phyloP scores from a whole-genome alignment of 2,797 vertebrate genomes.

The Pantherophis alleghaniensis region DNA sequence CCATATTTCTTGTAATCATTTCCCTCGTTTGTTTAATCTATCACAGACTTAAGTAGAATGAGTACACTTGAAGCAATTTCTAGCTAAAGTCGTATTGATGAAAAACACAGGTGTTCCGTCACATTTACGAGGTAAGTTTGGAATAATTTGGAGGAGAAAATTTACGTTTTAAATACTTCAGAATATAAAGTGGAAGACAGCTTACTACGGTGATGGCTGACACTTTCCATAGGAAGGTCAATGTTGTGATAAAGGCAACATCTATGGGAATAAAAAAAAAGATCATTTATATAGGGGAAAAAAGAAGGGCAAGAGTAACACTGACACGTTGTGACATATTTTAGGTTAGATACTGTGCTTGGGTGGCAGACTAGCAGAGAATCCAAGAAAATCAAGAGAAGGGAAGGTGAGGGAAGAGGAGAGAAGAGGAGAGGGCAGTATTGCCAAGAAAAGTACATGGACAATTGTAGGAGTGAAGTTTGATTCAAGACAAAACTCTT shows the following conservation, averaged over 20 bases:
- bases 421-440: too few relatives aligned
- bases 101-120: slow-evolving; percentile 25
- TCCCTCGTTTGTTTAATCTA: slow-evolving; percentile 34
- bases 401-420: background rate
- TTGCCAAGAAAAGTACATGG: background rate
- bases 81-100: slow-evolving; percentile 41
- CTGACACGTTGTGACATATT: slow-evolving; percentile 9
- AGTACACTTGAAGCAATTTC: slow-evolving; percentile 45
- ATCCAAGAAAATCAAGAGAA: background rate
- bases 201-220: slow-evolving; percentile 92
- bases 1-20: slow-evolving; percentile 9
- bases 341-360: background rate
- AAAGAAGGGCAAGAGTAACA: background rate
- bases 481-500: background rate
- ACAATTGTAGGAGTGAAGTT: background rate
- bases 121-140: slow-evolving; percentile 88
- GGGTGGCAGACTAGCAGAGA: background rate
- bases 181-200: slow-evolving; percentile 97
- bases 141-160: slow-evolving; percentile 98
- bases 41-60: slow-evolving; percentile 55
- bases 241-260: slow-evolving; percentile 88
- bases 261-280: slow-evolving; percentile 74
- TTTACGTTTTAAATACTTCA: slow-evolving; percentile 97
- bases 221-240: slow-evolving; percentile 97
- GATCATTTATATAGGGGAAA: background rate